Evolutionary conservation across 1,140 invertebrate species (phyloP), one percentile per base, ranked within the genome.

Genomic region (Drosophila bipectinata): DNA sequence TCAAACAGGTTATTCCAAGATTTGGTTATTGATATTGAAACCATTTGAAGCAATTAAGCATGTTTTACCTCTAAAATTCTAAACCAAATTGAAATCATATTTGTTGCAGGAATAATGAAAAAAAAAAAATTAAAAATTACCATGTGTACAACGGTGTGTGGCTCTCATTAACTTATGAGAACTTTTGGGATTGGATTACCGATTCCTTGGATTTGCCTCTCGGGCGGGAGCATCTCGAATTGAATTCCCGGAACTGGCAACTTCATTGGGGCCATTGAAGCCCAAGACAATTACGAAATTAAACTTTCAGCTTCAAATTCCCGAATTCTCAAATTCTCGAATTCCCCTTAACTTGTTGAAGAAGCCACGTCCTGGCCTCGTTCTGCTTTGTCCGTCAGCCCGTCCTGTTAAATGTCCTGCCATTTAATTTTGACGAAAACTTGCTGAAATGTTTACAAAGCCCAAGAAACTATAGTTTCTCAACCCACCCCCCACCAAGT

Each of bases 201-300:
- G 41, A 45, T 18, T 45, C 1, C 41, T 18, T 21, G 41, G 41
- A 45, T 15, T 21, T 45, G 39, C 39, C 6, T 14, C 3, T 41
- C 10, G 12, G 39, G 39, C 39, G 1, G 1, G 26, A 6, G 26
- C 26, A 28, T 6, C 39, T 41, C 14, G 39, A 41, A 41, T 41
- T 14, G 39, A 45, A 21, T 47, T 47, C 44, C 44, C 44, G 8
- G 18, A 21, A 47, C 8, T 47, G 15, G 44, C 44, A 47, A 24
- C 44, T 10, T 47, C 44, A 15, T 15, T 44, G 14, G 39, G 18
- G 3, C 28, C 28, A 62, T 45, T 30, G 32, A 63, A 41, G 59
- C 59, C 28, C 58, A 26, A 30, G 58, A 66, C 44, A 66, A 66
- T 63, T 63, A 49, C 59, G 24, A 39, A 62, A 59, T 41, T 47